These are phyloP conservation scores for Idris sp. DNA, from an alignment of 1,140 invertebrate genomes.

Conservation along the genomic window DNA sequence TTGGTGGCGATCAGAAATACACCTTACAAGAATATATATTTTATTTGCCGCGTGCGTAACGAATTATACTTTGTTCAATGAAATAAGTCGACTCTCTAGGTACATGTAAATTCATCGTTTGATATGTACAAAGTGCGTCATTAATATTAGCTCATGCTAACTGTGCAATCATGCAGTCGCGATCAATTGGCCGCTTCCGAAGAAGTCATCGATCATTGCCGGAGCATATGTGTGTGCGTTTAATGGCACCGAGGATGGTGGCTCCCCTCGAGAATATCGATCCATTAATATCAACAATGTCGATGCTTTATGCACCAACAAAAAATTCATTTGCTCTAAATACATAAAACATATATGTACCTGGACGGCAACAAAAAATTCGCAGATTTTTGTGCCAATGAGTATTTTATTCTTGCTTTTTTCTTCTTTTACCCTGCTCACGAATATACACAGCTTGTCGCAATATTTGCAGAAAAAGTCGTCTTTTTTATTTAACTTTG, in stretches of 20 bases:
- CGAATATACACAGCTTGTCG: too few species aligned
- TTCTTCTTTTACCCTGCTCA: too few species aligned
- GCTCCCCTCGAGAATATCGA: slow-evolving; percentile 66
- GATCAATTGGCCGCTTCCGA: slow-evolving; percentile 73
- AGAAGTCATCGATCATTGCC: slow-evolving; percentile 71
- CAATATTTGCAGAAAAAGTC: slow-evolving; percentile 41
- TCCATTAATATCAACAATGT: slow-evolving; percentile 70
- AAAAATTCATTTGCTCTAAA: slow-evolving; percentile 56
- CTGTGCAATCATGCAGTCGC: slow-evolving; percentile 65
- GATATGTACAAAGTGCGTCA: slow-evolving; percentile 64
- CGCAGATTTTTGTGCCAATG: slow-evolving; percentile 17
- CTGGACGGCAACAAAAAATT: slow-evolving; percentile 4
- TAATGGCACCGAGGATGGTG: slow-evolving; percentile 68
- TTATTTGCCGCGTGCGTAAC: slow-evolving; percentile 57
- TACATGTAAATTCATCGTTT: slow-evolving; percentile 59
- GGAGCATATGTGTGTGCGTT: slow-evolving; percentile 64
- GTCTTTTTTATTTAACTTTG: too few species aligned
- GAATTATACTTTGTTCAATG: slow-evolving; percentile 62
- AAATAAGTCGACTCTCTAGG: slow-evolving; percentile 56
- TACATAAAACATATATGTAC: slow-evolving; percentile 43
- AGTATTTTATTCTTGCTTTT: slow-evolving; percentile 44
- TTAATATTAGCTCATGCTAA: slow-evolving; percentile 64
- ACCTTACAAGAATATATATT: slow-evolving; percentile 32
- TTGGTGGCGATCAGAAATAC: slow-evolving; percentile 21
- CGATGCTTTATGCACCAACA: slow-evolving; percentile 42